These are phyloP conservation scores for Acrossocheilus fasciatus DNA, from an alignment of 2,797 vertebrate species.

Conservation along the genomic window DNA sequence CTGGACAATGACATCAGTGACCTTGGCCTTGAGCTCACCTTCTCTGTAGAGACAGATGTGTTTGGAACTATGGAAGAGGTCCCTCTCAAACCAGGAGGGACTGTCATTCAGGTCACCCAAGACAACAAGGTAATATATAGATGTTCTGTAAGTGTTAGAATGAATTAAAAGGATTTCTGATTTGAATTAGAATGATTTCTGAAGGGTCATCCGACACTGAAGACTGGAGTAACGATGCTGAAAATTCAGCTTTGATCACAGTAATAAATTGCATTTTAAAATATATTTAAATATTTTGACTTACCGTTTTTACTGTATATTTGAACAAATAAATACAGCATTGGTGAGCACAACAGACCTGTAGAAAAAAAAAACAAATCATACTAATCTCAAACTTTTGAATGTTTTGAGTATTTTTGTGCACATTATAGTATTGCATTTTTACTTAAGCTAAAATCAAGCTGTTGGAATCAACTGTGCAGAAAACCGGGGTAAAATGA, in stretches of 20 bases:
- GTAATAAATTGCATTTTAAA: too few relatives aligned
- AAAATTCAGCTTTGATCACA: neutral
- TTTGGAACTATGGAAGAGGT: conserved; percentile 99
- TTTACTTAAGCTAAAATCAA: neutral
- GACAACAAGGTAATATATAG: conserved; percentile 89
- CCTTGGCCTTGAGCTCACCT: conserved; percentile 94
- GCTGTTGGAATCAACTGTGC: neutral
- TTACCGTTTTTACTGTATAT: neutral
- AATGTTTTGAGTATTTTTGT: too few relatives aligned
- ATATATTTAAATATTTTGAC: too few relatives aligned
- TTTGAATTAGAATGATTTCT: neutral
- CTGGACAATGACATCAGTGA: conserved; percentile 99
- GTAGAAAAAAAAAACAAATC: too few relatives aligned
- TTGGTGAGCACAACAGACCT: neutral
- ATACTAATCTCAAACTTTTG: neutral
- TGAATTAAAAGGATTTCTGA: too few relatives aligned
- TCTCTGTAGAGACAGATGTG: conserved; percentile 97
- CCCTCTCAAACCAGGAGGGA: conserved; percentile 93
- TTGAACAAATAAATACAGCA: neutral
- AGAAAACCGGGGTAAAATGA: neutral
- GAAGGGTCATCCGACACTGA: neutral
- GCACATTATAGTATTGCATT: too few relatives aligned
- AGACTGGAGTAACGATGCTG: neutral
- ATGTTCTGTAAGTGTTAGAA: neutral
- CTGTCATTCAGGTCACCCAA: conserved; percentile 92